A percentile compares a stretch with the other conserved stretches of the same genome.
Conservation (phyloP, 2,113 vertebrate species). For the Hystrix brachyura region DNA sequence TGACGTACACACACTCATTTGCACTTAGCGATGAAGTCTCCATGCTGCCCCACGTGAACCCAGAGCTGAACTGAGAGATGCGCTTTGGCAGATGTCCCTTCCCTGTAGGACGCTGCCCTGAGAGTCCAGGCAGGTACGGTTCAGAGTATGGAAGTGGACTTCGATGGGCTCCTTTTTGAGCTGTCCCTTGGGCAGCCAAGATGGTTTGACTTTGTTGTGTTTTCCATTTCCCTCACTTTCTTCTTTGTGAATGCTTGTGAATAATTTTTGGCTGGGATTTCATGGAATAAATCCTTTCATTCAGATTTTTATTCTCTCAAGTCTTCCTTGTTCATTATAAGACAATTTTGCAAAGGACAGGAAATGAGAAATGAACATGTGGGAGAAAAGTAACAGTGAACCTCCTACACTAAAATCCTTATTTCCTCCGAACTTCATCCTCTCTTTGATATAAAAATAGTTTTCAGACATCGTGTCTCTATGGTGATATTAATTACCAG, state of each 20-base stretch:
- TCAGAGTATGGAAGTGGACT: neutral
- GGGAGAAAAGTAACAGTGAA: constrained; percentile 38
- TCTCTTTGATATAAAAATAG: constrained; percentile 36
- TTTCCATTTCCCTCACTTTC: constrained; percentile 10
- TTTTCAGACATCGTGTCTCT: neutral
- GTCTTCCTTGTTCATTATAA: constrained; percentile 57
- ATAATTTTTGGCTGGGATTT: constrained; percentile 33
- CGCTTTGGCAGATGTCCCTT: neutral
- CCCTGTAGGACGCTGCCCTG: neutral
- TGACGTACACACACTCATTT: constrained; percentile 65
- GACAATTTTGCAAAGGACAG: constrained; percentile 52
- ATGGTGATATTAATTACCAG: neutral
- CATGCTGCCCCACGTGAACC: constrained; percentile 43
- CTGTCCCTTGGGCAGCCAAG: neutral
- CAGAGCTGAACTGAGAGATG: neutral
- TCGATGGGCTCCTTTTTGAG: neutral
- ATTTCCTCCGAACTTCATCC: constrained; percentile 52
- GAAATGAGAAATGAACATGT: constrained; percentile 66
- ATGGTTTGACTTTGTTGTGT: neutral
- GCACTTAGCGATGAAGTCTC: neutral
- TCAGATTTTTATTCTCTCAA: constrained; percentile 5
- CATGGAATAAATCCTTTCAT: constrained; percentile 40
- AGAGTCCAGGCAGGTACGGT: neutral
- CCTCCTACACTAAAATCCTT: constrained; percentile 9
- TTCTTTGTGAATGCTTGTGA: neutral